Evolutionary conservation across 1,140 invertebrate species (phyloP).

Genomic region (Ptiloglossa arizonensis): DNA sequence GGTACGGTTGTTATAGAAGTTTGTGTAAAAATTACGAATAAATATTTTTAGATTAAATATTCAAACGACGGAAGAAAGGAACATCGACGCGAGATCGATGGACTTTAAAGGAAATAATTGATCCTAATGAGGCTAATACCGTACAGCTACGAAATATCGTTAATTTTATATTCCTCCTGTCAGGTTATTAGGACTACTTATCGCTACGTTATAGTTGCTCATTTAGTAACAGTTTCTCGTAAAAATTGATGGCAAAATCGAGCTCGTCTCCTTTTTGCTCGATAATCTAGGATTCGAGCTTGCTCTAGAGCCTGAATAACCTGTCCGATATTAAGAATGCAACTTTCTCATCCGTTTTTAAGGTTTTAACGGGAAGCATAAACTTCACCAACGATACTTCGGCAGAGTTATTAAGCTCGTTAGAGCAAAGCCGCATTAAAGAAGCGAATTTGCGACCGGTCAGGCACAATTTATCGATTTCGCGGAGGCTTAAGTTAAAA

Average conservation of each 20-base stretch:
- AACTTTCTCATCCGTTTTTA: constrained; percentile 28
- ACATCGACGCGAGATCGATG: too few relatives aligned
- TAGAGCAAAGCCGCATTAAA: constrained; percentile 44
- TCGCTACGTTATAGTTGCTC: too few relatives aligned
- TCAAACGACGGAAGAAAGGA: too few relatives aligned
- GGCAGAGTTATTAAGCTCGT: constrained; percentile 37
- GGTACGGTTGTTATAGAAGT: too few relatives aligned
- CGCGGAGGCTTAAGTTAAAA: constrained; percentile 25
- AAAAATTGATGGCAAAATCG: background rate
- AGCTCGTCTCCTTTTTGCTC: background rate
- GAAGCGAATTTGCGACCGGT: constrained; percentile 44
- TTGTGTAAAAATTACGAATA: too few relatives aligned
- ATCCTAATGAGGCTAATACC: too few relatives aligned
- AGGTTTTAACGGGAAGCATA: constrained; percentile 21
- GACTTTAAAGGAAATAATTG: too few relatives aligned
- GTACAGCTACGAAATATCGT: too few relatives aligned
- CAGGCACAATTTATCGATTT: constrained; percentile 37
- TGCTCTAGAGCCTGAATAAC: background rate
- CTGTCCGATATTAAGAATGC: constrained; percentile 8
- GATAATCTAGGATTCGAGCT: background rate
- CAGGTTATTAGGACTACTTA: too few relatives aligned
- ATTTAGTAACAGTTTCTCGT: too few relatives aligned
- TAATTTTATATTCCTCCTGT: too few relatives aligned
- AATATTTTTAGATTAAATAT: too few relatives aligned
- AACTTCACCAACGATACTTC: constrained; percentile 6